Conservation (phyloP, 2,113 vertebrate genomes). For the Axis porcinus region DNA sequence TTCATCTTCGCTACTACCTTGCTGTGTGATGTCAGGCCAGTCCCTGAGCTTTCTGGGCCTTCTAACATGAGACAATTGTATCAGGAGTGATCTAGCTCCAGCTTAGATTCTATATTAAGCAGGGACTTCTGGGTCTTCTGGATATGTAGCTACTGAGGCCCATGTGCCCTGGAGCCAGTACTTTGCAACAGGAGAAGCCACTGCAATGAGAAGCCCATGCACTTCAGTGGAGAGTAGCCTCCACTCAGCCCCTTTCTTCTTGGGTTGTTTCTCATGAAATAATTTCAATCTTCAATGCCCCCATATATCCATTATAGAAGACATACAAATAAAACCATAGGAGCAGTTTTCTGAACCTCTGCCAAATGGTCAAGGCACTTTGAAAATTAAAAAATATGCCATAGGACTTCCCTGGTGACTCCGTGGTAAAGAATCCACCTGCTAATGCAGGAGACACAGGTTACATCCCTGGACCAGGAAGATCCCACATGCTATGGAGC, state of each 20-base stretch:
- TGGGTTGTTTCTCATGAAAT: neutral
- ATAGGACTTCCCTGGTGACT: neutral
- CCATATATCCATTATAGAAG: neutral
- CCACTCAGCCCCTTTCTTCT: neutral
- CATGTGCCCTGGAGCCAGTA: neutral
- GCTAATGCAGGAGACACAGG: neutral
- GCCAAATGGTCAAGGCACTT: neutral
- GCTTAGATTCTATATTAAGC: neutral
- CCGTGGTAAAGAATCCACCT: neutral
- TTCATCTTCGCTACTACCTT: neutral
- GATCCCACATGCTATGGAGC: neutral
- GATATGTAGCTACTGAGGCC: neutral
- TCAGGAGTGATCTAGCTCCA: neutral
- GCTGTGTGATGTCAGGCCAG: neutral
- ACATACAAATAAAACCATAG: neutral
- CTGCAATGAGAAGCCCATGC: neutral
- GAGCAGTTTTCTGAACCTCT: neutral
- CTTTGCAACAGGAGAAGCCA: neutral
- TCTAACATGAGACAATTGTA: neutral
- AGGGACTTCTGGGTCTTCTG: neutral
- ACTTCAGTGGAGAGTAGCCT: rapidly evolving
- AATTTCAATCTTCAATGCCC: neutral
- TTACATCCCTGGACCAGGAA: neutral
- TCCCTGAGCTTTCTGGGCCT: neutral
- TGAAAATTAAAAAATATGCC: neutral